Evolutionary conservation across 2,888 invertebrate genomes (phyloP).

Genomic region (Caradrina clavipalpis): DNA sequence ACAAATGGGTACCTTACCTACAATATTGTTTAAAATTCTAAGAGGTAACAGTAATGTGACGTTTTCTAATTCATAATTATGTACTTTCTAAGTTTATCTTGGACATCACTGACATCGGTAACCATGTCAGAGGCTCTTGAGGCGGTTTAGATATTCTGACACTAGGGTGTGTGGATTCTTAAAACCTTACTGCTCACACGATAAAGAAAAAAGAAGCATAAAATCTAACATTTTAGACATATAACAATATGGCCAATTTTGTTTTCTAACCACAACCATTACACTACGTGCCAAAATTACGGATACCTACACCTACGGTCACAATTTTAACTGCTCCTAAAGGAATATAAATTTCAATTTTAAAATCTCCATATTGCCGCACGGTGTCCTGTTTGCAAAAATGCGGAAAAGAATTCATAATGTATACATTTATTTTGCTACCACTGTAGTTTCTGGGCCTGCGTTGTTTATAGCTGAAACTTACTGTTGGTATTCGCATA

Average conservation of each 20-base stretch:
- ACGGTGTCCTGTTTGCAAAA: constrained; percentile 59
- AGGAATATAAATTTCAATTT: constrained; percentile 86
- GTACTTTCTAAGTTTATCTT: too few species aligned
- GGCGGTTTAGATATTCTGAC: too few species aligned
- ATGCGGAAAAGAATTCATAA: constrained; percentile 62
- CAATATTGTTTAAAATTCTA: too few species aligned
- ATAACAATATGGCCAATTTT: constrained; percentile 14
- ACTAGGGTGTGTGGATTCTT: too few species aligned
- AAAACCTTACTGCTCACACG: too few species aligned
- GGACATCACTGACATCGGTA: too few species aligned
- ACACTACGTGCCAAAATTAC: constrained; percentile 59
- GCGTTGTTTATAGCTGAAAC: constrained; percentile 36
- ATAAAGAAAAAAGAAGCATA: too few species aligned
- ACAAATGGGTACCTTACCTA: too few species aligned
- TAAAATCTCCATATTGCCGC: constrained; percentile 77
- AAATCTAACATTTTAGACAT: not conserved
- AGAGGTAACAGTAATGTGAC: too few species aligned
- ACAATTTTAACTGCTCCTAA: constrained; percentile 77
- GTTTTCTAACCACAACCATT: constrained; percentile 31
- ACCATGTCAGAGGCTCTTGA: too few species aligned
- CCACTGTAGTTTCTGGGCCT: constrained; percentile 41
- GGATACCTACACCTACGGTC: constrained; percentile 44
- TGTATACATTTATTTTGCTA: constrained; percentile 56
- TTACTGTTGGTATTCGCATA: constrained; percentile 38
- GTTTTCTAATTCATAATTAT: too few species aligned